Evolutionary conservation across 1,140 invertebrate genomes (phyloP).

Genomic region (Drosophila bifasciata): DNA sequence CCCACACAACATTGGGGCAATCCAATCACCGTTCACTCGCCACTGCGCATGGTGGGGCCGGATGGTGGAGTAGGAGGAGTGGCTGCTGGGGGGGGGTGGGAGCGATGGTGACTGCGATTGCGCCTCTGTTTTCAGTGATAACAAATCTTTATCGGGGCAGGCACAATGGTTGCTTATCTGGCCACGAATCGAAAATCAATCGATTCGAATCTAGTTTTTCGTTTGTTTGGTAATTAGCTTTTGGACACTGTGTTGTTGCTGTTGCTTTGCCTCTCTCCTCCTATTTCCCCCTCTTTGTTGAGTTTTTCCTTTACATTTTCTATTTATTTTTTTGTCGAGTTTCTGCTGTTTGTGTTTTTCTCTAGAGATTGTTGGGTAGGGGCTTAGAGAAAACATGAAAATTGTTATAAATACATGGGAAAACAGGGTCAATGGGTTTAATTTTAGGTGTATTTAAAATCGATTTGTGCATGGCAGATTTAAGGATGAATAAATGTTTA

Average conservation of each 20-base stretch:
- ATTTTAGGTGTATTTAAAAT: constrained; percentile 3
- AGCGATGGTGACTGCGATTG: constrained; percentile 57
- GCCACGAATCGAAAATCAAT: constrained; percentile 71
- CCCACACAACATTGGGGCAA: constrained; percentile 56
- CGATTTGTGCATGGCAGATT: constrained; percentile 4
- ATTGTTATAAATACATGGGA: constrained; percentile 32
- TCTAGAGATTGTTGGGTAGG: constrained; percentile 11
- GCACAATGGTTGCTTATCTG: constrained; percentile 80
- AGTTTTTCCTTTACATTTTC: constrained; percentile 13
- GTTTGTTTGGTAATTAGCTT: constrained; percentile 80
- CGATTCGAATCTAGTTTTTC: constrained; percentile 72
- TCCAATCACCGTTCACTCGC: constrained; percentile 71
- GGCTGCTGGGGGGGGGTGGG: not conserved
- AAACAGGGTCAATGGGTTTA: constrained; percentile 18
- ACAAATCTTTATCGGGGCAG: constrained; percentile 81
- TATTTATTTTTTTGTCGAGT: constrained; percentile 21
- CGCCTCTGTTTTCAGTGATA: constrained; percentile 83
- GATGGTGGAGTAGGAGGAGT: not conserved
- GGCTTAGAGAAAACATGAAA: constrained; percentile 46
- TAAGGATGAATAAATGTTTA: constrained; percentile 10
- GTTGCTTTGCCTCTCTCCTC: not conserved
- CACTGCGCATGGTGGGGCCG: constrained; percentile 68
- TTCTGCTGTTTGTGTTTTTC: constrained; percentile 2
- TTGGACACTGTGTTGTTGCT: constrained; percentile 62
- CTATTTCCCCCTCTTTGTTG: not conserved